phyloP scores from a whole-genome alignment of 1,140 invertebrate species.

The Ips typographus region DNA sequence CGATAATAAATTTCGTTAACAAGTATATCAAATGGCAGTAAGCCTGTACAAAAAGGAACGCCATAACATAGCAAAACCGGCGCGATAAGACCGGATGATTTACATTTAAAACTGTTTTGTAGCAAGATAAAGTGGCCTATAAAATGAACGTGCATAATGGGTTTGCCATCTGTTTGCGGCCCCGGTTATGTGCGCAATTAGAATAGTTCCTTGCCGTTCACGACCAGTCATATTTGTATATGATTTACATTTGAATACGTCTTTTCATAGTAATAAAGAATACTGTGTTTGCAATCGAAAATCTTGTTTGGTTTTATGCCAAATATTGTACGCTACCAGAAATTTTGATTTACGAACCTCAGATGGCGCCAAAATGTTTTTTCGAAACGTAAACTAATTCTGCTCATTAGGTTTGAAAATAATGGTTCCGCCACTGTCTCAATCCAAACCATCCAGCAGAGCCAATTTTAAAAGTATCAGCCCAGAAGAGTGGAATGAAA shows the following conservation, averaged over 20 bases:
- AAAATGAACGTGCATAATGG: conserved; percentile 23
- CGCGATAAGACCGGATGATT: conserved; percentile 24
- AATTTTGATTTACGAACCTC: too few species aligned
- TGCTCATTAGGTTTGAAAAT: too few species aligned
- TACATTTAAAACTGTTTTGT: conserved; percentile 32
- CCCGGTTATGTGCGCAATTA: conserved; percentile 23
- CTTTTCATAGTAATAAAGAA: neutral
- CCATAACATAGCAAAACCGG: conserved; percentile 2
- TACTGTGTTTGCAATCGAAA: neutral
- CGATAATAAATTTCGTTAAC: neutral
- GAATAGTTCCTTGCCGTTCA: conserved; percentile 22
- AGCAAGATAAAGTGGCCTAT: conserved; percentile 30
- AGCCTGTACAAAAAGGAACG: neutral
- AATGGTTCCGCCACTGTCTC: too few species aligned
- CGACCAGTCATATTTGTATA: conserved; percentile 20
- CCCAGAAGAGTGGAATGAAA: neutral
- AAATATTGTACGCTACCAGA: too few species aligned
- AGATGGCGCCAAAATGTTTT: too few species aligned
- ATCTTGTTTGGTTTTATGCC: too few species aligned
- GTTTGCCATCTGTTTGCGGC: conserved; percentile 22
- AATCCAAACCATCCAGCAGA: too few species aligned
- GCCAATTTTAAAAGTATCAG: too few species aligned
- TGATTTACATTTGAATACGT: conserved; percentile 24
- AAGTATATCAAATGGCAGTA: neutral
- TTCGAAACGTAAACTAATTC: too few species aligned